phyloP scores from a whole-genome alignment of 2,113 vertebrate genomes.

The Pristiophorus japonicus region DNA sequence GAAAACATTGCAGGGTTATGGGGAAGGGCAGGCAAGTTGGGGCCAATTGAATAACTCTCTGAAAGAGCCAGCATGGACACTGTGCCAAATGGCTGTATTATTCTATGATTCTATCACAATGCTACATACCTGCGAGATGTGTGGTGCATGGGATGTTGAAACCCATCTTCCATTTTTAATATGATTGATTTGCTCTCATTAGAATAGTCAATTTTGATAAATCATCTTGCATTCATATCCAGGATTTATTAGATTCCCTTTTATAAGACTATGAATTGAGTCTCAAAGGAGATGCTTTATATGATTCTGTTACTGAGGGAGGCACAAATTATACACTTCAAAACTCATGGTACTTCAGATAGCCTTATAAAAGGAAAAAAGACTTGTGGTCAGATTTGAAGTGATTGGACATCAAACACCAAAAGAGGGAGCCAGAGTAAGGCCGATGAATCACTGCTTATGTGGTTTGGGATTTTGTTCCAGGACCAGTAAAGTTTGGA shows the following conservation, averaged over 20 bases:
- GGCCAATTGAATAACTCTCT: background rate
- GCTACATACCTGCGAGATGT: background rate
- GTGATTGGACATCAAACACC: background rate
- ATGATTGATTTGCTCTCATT: background rate
- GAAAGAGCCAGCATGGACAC: too few relatives aligned
- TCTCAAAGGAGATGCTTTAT: background rate
- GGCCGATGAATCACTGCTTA: background rate
- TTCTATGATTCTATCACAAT: background rate
- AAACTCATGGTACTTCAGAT: background rate
- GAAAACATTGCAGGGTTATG: background rate
- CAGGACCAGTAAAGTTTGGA: background rate
- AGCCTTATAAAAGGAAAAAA: background rate
- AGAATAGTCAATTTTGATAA: background rate
- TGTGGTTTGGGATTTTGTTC: background rate
- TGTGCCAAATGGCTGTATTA: background rate
- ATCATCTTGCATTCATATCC: background rate
- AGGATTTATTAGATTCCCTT: background rate
- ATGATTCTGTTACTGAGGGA: background rate
- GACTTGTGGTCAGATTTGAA: background rate
- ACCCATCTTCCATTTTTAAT: background rate
- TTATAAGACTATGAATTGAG: too few relatives aligned
- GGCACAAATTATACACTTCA: background rate
- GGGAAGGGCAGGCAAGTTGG: background rate
- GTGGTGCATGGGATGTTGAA: background rate
- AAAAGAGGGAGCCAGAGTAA: slow-evolving; percentile 36